Evolutionary conservation across 2,888 invertebrate species (phyloP).

Genomic region (Drosophila stalkeri): DNA sequence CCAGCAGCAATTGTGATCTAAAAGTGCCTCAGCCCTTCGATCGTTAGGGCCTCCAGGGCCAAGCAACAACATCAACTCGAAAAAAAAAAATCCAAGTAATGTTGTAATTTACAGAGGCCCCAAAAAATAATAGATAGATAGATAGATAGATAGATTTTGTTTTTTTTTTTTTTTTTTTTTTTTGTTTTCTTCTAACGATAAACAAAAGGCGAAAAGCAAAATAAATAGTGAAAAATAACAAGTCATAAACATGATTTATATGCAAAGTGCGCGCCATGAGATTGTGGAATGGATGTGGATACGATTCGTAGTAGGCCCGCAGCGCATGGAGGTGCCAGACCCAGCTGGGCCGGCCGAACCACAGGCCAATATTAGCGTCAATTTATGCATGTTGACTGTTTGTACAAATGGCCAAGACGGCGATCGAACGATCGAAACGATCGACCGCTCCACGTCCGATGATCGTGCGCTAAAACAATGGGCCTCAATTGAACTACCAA

Average conservation of each 20-base stretch:
- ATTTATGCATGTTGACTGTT: constrained; percentile 75
- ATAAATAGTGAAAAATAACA: constrained; percentile 80
- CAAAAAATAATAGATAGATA: constrained; percentile 16
- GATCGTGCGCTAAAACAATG: constrained; percentile 72
- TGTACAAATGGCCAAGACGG: constrained; percentile 60
- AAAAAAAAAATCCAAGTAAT: constrained; percentile 52
- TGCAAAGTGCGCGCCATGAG: constrained; percentile 74
- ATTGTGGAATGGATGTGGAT: constrained; percentile 23
- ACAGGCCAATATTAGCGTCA: constrained; percentile 75
- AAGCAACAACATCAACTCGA: constrained; percentile 4
- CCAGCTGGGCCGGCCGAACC: constrained; percentile 3
- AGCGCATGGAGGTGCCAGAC: constrained; percentile 26
- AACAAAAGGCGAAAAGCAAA: constrained; percentile 70
- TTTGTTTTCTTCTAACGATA: constrained; percentile 56
- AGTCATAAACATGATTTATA: constrained; percentile 82
- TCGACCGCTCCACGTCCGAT: constrained; percentile 5
- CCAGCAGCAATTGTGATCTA: constrained; percentile 19
- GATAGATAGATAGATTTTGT: no score
- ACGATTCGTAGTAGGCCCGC: not conserved
- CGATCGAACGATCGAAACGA: constrained; percentile 10
- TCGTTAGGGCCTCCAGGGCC: constrained; percentile 47
- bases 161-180: constrained; percentile 48
- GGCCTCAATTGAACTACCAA: constrained; percentile 77
- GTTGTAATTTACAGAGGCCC: constrained; percentile 68
- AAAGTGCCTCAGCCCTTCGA: constrained; percentile 6